phyloP scores from a whole-genome alignment of 2,797 vertebrate species.

The Sebastes matsubarae region DNA sequence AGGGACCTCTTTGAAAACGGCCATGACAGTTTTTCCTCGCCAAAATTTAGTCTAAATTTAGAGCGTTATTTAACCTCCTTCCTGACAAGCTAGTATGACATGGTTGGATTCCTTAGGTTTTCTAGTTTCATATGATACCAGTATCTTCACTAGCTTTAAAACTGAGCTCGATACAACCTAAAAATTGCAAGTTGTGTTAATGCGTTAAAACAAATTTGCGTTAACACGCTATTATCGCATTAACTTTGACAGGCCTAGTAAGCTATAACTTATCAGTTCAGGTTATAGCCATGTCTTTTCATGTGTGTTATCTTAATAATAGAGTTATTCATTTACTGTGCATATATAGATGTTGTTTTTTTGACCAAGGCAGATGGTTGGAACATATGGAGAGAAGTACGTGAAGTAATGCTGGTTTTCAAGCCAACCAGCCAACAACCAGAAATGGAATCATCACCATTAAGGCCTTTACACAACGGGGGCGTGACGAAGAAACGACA shows the following conservation, averaged over 20 bases:
- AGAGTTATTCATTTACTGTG: constrained; percentile 34
- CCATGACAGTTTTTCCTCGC: too few species aligned
- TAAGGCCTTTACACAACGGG: background rate
- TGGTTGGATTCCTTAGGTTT: too few species aligned
- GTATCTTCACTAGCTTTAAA: too few species aligned
- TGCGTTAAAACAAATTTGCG: too few species aligned
- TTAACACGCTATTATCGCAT: too few species aligned
- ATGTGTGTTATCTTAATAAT: constrained; percentile 39
- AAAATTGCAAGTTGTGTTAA: too few species aligned
- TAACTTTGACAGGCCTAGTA: background rate
- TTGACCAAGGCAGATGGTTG: constrained; percentile 78
- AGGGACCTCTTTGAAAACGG: too few species aligned
- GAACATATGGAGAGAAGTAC: constrained; percentile 80
- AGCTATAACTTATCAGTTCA: background rate
- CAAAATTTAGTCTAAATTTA: too few species aligned
- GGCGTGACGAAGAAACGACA: fast-evolving
- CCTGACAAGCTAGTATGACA: too few species aligned
- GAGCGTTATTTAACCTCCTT: too few species aligned
- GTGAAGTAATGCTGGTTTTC: constrained; percentile 50
- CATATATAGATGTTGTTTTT: constrained; percentile 52
- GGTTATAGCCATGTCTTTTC: background rate
- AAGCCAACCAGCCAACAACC: constrained; percentile 9
- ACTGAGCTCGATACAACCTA: too few species aligned
- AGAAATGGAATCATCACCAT: constrained; percentile 33
- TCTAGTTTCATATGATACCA: too few species aligned